Percentiles rank a stretch among this genome's conserved stretches.
These are phyloP conservation scores for Dermochelys coriacea DNA, from an alignment of 2,797 vertebrate genomes.

Conservation along the genomic window DNA sequence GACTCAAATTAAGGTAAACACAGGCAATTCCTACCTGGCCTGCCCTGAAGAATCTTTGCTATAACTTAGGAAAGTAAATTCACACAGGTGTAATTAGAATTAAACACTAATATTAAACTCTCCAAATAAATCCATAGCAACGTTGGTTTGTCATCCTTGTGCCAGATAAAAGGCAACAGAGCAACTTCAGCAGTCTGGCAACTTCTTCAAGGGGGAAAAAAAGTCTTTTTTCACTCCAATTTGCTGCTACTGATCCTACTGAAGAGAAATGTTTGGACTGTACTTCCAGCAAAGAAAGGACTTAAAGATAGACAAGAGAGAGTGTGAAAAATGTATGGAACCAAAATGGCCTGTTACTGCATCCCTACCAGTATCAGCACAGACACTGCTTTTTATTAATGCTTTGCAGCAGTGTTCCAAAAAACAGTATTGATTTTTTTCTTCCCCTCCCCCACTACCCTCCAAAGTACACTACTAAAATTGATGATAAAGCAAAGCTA, in stretches of 20 bases:
- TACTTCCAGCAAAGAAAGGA: constrained; percentile 5
- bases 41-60: not conserved
- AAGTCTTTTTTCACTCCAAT: constrained; percentile 2
- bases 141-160: not conserved
- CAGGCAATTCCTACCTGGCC: not conserved
- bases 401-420: not conserved
- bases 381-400: not conserved
- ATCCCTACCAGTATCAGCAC: not conserved
- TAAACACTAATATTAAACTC: not conserved
- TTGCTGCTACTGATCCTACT: constrained; percentile 10
- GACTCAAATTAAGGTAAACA: not conserved
- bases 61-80: not conserved
- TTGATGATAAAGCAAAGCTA: not conserved
- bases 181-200: not conserved
- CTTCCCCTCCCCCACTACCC: not conserved
- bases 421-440: not conserved
- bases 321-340: not conserved
- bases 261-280: constrained; percentile 35
- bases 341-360: not conserved
- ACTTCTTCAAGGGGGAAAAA: not conserved
- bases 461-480: not conserved
- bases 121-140: constrained; percentile 2
- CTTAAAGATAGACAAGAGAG: constrained; percentile 2
- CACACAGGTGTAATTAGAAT: not conserved
- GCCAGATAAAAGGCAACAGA: not conserved